A percentile compares a stretch with the other conserved stretches of the same genome.
Evolutionary conservation across 2,113 vertebrate genomes (phyloP).

Genomic region (Psilopsiagon aymara): DNA sequence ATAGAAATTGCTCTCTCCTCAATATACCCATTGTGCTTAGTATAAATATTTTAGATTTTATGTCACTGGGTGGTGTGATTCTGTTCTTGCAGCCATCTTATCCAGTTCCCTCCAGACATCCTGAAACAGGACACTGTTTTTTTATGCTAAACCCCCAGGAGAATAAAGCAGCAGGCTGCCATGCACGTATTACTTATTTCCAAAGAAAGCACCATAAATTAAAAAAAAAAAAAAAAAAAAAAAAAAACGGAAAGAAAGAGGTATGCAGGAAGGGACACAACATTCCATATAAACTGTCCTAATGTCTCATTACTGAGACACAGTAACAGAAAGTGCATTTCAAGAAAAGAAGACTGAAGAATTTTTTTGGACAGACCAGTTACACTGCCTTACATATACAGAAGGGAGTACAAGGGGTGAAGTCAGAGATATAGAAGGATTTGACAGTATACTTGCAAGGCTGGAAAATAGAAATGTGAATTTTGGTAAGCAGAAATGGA

Average conservation of each 20-base stretch:
- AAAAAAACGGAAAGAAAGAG: not conserved
- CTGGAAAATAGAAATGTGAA: not conserved
- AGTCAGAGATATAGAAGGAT: not conserved
- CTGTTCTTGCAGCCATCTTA: not conserved
- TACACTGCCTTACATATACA: not conserved
- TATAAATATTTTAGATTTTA: not conserved
- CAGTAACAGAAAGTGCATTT: not conserved
- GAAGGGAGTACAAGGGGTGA: not conserved
- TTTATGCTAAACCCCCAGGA: not conserved
- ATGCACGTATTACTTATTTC: not conserved
- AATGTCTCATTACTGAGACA: not conserved
- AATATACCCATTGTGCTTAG: accelerated
- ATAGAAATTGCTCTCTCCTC: not conserved
- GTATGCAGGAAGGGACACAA: not conserved
- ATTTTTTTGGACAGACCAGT: not conserved
- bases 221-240: not conserved
- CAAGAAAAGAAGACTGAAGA: not conserved
- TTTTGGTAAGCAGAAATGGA: not conserved
- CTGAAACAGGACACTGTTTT: not conserved
- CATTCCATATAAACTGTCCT: not conserved
- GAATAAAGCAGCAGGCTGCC: not conserved
- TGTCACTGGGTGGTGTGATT: not conserved
- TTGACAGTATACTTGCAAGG: not conserved
- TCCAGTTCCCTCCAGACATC: not conserved
- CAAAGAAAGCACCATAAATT: accelerated